Evolutionary conservation across 2,797 vertebrate genomes (phyloP), one percentile per base, ranked within the genome.

Genomic region (Pyrocephalus nanus): DNA sequence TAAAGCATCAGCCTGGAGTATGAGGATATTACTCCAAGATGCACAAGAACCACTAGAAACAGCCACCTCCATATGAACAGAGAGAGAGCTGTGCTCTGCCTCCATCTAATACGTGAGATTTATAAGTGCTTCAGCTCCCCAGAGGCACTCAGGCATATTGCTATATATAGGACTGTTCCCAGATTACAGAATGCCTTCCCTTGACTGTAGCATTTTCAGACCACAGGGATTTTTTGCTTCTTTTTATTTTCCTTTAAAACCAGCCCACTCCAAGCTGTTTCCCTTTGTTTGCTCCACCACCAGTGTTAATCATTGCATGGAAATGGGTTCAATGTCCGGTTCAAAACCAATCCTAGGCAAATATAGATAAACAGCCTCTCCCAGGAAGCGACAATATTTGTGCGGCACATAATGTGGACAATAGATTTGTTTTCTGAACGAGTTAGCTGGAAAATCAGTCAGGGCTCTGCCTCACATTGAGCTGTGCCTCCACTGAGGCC

Each of bases 101-200:
- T 93, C 93, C 82, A 93, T 94, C 91, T 92, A 96, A 91, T 91
- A 93, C 45, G 18, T 90, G 93, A 96, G 95, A 95, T 95, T 96
- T 95, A 96, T 89, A 96, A 95, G 95, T 89, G 90, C 92, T 93
- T 92, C 77, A 86, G 69, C 51, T 97, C 96, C 96, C 96, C 67
- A 83, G 95, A 96, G 96, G 90, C 86, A 77, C 81, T 85, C 73
- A 82, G 85, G 87, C 91, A 94, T 96, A 96, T 92, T 96, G 71
- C 96, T 97, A 96, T 96, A 97, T 96, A 96, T 97, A 96, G 96
- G 96, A 91, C 94, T 93, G 91, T 88, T 97, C 95, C 95, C 93
- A 93, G 88, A 96, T 97, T 85, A 96, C 96, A 95, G 92, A 88
- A 94, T 60, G 71, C 86, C 64, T 95, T 94, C 91, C 93, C 90